These are phyloP conservation scores for Ichneumoninae sp. DNA, from an alignment of 2,888 invertebrate genomes.

Conservation along the genomic window DNA sequence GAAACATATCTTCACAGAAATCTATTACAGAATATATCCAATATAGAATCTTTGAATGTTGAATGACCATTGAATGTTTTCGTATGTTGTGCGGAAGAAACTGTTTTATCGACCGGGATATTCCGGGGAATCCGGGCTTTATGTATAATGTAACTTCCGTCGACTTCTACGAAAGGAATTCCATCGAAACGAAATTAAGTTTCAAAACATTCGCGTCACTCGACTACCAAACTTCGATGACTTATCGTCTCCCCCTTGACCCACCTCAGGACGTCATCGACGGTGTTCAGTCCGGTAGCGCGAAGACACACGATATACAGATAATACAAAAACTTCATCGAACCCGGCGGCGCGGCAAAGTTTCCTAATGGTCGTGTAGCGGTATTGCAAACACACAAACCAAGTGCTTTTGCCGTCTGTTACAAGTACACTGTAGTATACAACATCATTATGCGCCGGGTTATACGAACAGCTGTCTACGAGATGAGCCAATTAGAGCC, in stretches of 20 bases:
- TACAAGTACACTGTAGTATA: slow-evolving; percentile 39
- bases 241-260: neutral
- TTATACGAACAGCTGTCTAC: slow-evolving; percentile 67
- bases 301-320: slow-evolving; percentile 26
- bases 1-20: neutral
- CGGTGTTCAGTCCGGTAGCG: neutral
- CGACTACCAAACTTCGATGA: neutral
- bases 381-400: slow-evolving; percentile 63
- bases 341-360: slow-evolving; percentile 24
- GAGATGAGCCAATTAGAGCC: slow-evolving; percentile 68
- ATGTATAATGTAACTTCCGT: too few relatives aligned
- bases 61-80: too few relatives aligned
- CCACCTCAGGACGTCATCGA: neutral
- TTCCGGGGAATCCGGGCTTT: too few relatives aligned
- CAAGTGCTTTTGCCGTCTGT: slow-evolving; percentile 52
- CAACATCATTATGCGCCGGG: slow-evolving; percentile 65
- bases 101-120: too few relatives aligned
- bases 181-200: too few relatives aligned
- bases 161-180: too few relatives aligned
- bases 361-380: slow-evolving; percentile 59
- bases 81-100: too few relatives aligned
- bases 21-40: neutral
- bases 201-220: neutral
- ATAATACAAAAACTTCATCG: slow-evolving; percentile 37
- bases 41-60: too few relatives aligned